Evolutionary conservation across 1,140 invertebrate species (phyloP), one percentile per base, ranked within the genome.

Genomic region (Drosophila parvula): DNA sequence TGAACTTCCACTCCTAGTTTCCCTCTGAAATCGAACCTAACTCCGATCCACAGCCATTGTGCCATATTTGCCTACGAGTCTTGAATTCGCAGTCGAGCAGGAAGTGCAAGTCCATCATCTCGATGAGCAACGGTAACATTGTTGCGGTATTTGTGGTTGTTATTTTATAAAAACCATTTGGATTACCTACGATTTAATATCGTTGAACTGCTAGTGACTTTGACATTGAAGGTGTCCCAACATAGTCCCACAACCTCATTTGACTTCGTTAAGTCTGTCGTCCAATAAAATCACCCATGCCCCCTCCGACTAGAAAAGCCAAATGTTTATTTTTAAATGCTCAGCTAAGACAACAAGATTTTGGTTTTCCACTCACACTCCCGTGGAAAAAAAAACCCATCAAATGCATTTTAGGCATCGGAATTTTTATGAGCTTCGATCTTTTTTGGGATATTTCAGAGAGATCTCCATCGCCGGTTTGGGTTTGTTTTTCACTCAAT

Each of bases 401-500:
- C 71, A 88, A 88, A 88, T 74, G 83, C 83, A 88, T 86, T 88
- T 88, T 79, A 65, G 71, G 32, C 74, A 14, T 57, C 74, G 84
- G 83, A 89, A 88, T 88, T 89, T 88, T 88, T 81, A 88, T 88
- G 57, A 34, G 43, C 50, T 51, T 86, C 44, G 83, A 88, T 86
- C 40, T 74, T 60, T 60, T 45, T 69, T 69, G 14, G 65, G 77
- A 67, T 81, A 79, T 85, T 79, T 85, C 56, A 75, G 73, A 85
- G 36, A 50, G 79, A 38, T 36, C 32, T 53, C n/a, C 28, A 50
- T 75, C 67, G 79, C 38, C 28, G 48, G 34, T 44, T 62, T 62
- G 61, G 78, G 61, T 89, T 88, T 88, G 79, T 84, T 88, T 88
- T 88, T 89, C 84, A 84, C 79, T 83, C 83, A 79, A 86, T 86